Evolutionary conservation across 1,140 invertebrate species (phyloP).

Genomic region (Babylonia areolata): DNA sequence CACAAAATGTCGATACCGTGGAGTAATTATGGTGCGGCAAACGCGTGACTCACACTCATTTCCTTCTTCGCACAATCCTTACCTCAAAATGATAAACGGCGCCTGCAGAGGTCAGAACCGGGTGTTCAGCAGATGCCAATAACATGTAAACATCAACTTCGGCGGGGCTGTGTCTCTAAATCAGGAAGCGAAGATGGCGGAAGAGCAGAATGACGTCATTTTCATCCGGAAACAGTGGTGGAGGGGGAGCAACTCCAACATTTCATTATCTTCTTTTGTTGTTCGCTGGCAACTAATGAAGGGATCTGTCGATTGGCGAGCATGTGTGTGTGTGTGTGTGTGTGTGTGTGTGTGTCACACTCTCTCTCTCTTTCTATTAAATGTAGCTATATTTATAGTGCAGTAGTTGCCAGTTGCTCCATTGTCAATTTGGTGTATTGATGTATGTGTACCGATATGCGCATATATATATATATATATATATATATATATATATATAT

Average conservation of each 20-base stretch:
- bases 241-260: constrained; percentile 18
- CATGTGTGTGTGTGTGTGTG: too few relatives aligned
- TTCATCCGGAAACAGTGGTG: constrained; percentile 26
- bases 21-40: neutral
- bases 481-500: too few relatives aligned
- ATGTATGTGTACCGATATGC: too few relatives aligned
- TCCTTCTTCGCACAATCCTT: neutral
- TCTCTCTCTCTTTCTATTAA: neutral
- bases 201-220: constrained; percentile 39
- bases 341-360: too few relatives aligned
- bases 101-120: neutral
- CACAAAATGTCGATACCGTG: neutral
- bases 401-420: neutral
- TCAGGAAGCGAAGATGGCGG: constrained; percentile 40
- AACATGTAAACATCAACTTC: constrained; percentile 10
- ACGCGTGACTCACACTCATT: neutral
- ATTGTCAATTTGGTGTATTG: neutral
- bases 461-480: too few relatives aligned
- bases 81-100: neutral
- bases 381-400: neutral
- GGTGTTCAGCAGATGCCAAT: neutral
- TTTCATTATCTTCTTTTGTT: neutral
- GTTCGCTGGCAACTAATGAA: neutral
- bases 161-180: neutral
- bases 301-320: neutral